Conservation (phyloP, 2,113 vertebrate species). For the Calidris pygmaea region DNA sequence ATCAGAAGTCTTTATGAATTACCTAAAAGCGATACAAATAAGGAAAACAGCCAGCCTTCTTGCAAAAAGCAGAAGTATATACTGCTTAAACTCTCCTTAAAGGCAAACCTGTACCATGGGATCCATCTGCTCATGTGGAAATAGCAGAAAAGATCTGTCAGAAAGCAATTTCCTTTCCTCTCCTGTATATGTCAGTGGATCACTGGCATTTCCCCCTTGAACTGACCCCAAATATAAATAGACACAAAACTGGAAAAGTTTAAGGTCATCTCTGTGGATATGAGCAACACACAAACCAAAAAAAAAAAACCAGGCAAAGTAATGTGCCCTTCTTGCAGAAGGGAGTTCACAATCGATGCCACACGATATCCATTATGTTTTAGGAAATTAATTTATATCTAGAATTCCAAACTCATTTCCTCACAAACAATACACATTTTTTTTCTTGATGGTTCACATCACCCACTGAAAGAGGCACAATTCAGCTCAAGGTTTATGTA, state of each 20-base stretch:
- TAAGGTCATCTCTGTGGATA: background rate
- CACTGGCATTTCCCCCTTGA: background rate
- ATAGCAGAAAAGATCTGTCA: slow-evolving; percentile 25
- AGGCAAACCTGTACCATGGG: background rate
- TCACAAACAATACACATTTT: background rate
- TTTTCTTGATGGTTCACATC: background rate
- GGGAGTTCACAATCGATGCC: background rate
- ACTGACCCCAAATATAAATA: background rate
- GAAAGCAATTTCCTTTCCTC: slow-evolving; percentile 1
- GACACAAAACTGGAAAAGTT: background rate
- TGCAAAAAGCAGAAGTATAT: background rate
- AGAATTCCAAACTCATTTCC: background rate
- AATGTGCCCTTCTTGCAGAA: background rate
- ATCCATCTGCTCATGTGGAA: background rate
- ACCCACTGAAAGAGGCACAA: background rate
- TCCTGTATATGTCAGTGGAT: slow-evolving; percentile 2
- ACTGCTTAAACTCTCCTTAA: background rate
- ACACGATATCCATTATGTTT: background rate
- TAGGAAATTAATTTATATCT: background rate
- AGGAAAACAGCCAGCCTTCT: background rate
- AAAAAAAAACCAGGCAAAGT: background rate
- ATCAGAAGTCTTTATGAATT: background rate
- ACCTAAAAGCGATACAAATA: background rate
- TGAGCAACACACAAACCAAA: background rate
- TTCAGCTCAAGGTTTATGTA: background rate